Base-by-base conservation (phyloP, 2,797 vertebrate genomes). In the Salmo trutta region DNA sequence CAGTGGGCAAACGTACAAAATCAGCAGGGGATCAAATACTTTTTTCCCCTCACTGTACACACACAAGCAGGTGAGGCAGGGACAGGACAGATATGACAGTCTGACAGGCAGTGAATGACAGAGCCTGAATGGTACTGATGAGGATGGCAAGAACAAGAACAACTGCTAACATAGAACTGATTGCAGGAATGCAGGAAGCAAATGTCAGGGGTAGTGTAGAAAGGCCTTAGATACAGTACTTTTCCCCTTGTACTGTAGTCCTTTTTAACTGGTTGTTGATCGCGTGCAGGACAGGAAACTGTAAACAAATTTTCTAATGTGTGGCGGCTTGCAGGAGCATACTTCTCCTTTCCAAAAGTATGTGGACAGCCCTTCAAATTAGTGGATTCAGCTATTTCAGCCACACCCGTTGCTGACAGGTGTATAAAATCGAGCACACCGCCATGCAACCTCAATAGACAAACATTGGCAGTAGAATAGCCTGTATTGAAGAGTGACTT, bases 251-350 rank as follows among this genome's bases (percentile, higher is more conserved):
- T 62, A 73, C 65, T 77, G 81, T 67, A 77, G 69, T 79, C 73
- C n/a, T 5, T 85, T 90, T 88, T 88, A 91, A 86, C 76, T 77
- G 82, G 80, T 77, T 85, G 85, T 88, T 73, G 83, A 93, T 87
- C 84, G 83, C 71, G 72, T 31, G 83, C 80, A 86, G 82, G 86
- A 86, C 90, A 87, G 88, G 87, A 89, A 91, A 84, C 66, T 71
- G 85, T 89, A 93, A 94, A 93, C 86, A 85, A 85, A 86, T 90
- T 90, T 87, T 82, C 85, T 79, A 89, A 90, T 89, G 85, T 88
- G 90, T 90, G 87, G 82, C 19, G 47, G 80, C 90, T 92, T 90
- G 87, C 79, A 47, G 87, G 88, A 87, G 79, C 89, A 47, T 47
- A 12, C 41, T 47, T 47, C 41, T 47, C 41, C 41, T 47, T 41